Evolutionary conservation across 1,140 invertebrate genomes (phyloP), one percentile per base, ranked within the genome.

Genomic region (Bombus confusus): DNA sequence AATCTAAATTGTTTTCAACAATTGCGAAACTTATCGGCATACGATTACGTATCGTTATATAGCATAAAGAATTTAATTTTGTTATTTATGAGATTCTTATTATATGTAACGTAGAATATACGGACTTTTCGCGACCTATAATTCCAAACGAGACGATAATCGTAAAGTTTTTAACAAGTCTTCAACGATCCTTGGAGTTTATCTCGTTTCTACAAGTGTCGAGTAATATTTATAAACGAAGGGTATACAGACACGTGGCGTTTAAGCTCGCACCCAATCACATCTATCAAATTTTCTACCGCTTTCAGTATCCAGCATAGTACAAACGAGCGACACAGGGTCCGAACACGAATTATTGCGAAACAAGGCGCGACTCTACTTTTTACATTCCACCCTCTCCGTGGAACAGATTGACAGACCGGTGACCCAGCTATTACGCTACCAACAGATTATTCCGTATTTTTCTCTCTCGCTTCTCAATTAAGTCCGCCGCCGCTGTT

Each of bases 391-490:
- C 74, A 43, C 37, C 73, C 64, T 78, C 59, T 15, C 34, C 15
- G 41, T 37, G 31, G 31, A n/a, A 64, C 71, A 15, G 71, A 83
- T 78, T 83, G 82, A 85, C 78, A 62, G 77, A 8, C 43, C 31
- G 57, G 57, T 57, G 69, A 80, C 77, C 77, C 77, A 62, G 39
- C 57, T 73, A 41, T 80, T 80, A 52, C 77, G 39, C 69, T 62
- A 31, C 52, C 76, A 52, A 72, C 83, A 73, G 74, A 83, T 83
- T 83, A 83, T 69, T 78, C 37, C 43, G 12, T 13, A 78, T 62
- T 66, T 66, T 87, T 81, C 37, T 62, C 62, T 39, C 68, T 88
- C 39, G 77, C 13, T 68, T 86, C 71, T 81, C 81, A 73, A 85
- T 87, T 89, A 87, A 89, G 68, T 78, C 28, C 52, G 39, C 76